A percentile compares a stretch with the other conserved stretches of the same genome.
Conservation (phyloP, 2,888 invertebrate genomes). For the Dugesia japonica region DNA sequence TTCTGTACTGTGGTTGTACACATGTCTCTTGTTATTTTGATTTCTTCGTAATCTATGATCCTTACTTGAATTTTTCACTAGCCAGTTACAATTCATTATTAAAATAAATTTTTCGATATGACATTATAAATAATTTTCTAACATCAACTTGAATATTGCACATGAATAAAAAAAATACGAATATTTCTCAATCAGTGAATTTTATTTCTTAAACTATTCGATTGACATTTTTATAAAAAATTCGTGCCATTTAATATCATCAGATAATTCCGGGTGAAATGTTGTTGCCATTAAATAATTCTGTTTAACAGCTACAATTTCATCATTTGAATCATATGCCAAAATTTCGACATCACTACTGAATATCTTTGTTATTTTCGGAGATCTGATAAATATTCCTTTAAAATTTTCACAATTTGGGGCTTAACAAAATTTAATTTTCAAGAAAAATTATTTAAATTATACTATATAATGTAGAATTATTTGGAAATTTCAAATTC, state of each 20-base stretch:
- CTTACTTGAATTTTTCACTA: no score
- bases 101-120: no score
- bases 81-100: no score
- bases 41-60: no score
- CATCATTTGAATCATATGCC: conserved; percentile 36
- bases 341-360: conserved; percentile 37
- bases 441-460: neutral
- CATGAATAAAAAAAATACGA: no score
- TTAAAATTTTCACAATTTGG: neutral
- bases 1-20: no score
- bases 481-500: neutral
- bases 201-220: no score
- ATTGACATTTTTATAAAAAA: conserved; percentile 39
- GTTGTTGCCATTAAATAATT: conserved; percentile 39
- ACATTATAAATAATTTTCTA: no score
- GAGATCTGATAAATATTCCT: conserved; percentile 42
- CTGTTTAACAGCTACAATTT: conserved; percentile 39
- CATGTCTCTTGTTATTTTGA: no score
- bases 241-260: conserved; percentile 40
- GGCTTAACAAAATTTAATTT: neutral
- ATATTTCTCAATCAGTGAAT: no score
- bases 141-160: no score
- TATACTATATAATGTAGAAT: neutral
- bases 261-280: conserved; percentile 42
- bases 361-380: conserved; percentile 38